These are phyloP conservation scores for Clarias laeviceps DNA, from an alignment of 2,797 vertebrate species.

Conservation along the genomic window DNA sequence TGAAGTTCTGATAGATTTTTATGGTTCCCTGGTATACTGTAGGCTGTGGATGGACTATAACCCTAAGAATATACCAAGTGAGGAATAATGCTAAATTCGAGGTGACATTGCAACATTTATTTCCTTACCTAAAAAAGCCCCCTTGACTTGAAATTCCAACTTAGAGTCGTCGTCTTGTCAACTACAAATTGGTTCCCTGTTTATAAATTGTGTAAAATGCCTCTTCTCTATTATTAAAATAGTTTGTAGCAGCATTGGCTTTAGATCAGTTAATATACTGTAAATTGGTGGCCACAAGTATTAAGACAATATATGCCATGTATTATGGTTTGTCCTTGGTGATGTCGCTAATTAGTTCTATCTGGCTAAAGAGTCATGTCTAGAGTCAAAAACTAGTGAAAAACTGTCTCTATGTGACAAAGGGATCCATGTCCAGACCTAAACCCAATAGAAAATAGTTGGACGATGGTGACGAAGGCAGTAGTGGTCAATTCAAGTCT, in stretches of 20 bases:
- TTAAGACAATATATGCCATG: too few relatives aligned
- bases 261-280: background rate
- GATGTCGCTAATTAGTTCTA: too few relatives aligned
- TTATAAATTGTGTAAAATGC: background rate
- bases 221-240: background rate
- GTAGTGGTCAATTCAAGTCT: too few relatives aligned
- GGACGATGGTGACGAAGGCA: too few relatives aligned
- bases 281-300: too few relatives aligned
- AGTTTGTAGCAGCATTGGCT: background rate
- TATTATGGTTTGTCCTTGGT: too few relatives aligned
- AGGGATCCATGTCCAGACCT: too few relatives aligned
- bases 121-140: background rate
- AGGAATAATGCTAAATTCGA: background rate
- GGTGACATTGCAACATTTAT: background rate
- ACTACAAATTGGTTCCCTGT: background rate
- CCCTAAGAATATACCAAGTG: background rate
- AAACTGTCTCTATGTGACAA: too few relatives aligned
- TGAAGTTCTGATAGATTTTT: background rate
- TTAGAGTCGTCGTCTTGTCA: background rate
- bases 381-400: too few relatives aligned
- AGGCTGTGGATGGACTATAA: background rate
- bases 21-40: background rate
- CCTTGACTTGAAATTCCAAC: background rate
- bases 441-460: too few relatives aligned
- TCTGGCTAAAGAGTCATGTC: too few relatives aligned